Percentiles rank a stretch among this genome's conserved stretches.
These are phyloP conservation scores for Pseudochromis fuscus DNA, from an alignment of 2,797 vertebrate genomes.

Conservation along the genomic window DNA sequence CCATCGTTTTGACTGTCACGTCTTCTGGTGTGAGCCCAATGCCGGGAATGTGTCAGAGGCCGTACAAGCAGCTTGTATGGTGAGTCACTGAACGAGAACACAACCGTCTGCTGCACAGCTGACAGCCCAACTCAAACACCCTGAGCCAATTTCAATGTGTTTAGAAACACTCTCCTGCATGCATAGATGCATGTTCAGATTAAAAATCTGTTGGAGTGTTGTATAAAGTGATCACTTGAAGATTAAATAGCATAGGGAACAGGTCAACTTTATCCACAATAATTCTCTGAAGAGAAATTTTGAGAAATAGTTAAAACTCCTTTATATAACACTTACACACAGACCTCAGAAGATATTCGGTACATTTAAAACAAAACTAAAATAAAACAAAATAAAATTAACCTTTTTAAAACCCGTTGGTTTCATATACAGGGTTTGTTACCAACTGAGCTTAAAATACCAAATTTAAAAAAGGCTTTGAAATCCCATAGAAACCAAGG, in stretches of 20 bases:
- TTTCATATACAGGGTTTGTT: background rate
- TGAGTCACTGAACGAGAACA: slow-evolving; percentile 77
- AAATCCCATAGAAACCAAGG: background rate
- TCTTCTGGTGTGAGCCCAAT: slow-evolving; percentile 98
- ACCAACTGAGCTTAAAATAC: background rate
- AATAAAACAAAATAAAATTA: background rate
- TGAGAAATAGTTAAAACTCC: too few relatives aligned
- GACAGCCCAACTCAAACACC: background rate
- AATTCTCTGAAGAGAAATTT: too few relatives aligned
- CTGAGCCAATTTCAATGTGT: background rate
- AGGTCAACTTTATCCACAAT: too few relatives aligned
- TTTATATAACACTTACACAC: too few relatives aligned
- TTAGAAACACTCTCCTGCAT: too few relatives aligned
- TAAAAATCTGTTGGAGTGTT: too few relatives aligned
- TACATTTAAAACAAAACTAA: background rate
- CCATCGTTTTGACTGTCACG: slow-evolving; percentile 95
- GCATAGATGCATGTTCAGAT: background rate
- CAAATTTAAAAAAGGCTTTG: background rate
- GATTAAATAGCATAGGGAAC: too few relatives aligned
- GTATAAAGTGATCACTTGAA: too few relatives aligned
- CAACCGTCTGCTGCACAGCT: background rate
- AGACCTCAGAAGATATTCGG: background rate
- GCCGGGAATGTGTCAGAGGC: slow-evolving; percentile 95
- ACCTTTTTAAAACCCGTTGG: too few relatives aligned
- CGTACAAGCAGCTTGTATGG: slow-evolving; percentile 98